Evolutionary conservation across 2,888 invertebrate genomes (phyloP).

Genomic region (Chydorus sphaericus): DNA sequence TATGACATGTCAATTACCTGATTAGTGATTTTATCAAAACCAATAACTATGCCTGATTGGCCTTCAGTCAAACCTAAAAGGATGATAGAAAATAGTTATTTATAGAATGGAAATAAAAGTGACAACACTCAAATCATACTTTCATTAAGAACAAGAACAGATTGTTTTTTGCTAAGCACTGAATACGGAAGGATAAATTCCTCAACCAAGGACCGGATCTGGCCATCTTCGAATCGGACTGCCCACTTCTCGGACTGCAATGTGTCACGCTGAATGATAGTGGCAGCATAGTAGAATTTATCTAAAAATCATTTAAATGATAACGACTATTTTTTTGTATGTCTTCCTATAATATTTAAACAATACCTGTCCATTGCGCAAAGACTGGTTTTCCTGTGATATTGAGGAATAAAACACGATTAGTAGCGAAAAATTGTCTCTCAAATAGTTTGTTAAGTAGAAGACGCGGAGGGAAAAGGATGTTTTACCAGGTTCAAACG

Average conservation of each 20-base stretch:
- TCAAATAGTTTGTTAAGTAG: too few relatives aligned
- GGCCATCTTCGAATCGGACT: constrained; percentile 48
- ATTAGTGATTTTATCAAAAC: not conserved
- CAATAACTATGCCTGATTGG: not conserved
- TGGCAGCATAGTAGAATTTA: not conserved
- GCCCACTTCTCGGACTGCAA: constrained; percentile 28
- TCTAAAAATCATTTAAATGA: not conserved
- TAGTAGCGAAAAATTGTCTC: too few relatives aligned
- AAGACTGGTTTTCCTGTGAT: not conserved
- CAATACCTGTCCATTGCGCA: not conserved
- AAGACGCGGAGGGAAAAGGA: too few relatives aligned
- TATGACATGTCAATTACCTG: not conserved
- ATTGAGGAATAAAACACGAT: not conserved
- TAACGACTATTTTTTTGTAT: not conserved
- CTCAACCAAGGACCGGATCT: constrained; percentile 40
- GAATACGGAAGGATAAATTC: constrained; percentile 38
- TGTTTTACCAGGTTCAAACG: not conserved
- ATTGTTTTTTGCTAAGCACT: constrained; percentile 34
- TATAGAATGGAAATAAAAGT: too few relatives aligned
- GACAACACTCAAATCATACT: too few relatives aligned
- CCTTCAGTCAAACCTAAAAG: not conserved
- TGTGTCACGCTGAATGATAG: not conserved
- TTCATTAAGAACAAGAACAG: constrained; percentile 24
- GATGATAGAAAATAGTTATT: too few relatives aligned
- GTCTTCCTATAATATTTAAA: too few relatives aligned